Conservation (phyloP, 1,140 invertebrate genomes). For the Drosophila kurseongensis region DNA sequence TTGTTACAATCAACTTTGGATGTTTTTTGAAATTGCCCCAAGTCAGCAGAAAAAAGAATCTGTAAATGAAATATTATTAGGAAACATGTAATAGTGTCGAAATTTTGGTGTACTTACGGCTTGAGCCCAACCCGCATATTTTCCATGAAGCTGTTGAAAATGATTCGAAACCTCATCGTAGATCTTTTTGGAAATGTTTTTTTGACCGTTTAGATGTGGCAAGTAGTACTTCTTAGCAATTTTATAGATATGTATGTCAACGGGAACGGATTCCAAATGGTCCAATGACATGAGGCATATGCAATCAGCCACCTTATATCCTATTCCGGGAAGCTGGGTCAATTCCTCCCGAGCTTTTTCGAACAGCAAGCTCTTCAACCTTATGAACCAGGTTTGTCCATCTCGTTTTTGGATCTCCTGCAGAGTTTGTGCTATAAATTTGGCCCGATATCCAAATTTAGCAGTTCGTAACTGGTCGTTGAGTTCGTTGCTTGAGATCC, state of each 20-base stretch:
- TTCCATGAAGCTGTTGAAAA: slow-evolving; percentile 93
- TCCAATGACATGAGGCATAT: slow-evolving; percentile 98
- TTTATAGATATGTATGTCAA: slow-evolving; percentile 98
- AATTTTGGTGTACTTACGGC: slow-evolving; percentile 87
- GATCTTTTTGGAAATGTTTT: slow-evolving; percentile 92
- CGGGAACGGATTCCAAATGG: slow-evolving; percentile 94
- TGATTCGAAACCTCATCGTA: slow-evolving; percentile 94
- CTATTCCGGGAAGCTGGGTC: slow-evolving; percentile 93
- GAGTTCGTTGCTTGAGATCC: slow-evolving; percentile 84
- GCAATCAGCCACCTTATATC: slow-evolving; percentile 98
- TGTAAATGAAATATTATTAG: background rate
- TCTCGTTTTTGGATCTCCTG: slow-evolving; percentile 88
- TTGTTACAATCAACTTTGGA: background rate
- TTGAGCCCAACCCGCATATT: slow-evolving; percentile 97
- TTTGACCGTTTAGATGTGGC: slow-evolving; percentile 90
- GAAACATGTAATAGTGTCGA: background rate
- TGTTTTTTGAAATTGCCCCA: slow-evolving; percentile 18
- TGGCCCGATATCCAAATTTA: slow-evolving; percentile 97
- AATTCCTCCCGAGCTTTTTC: slow-evolving; percentile 90
- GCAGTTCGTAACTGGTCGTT: slow-evolving; percentile 90
- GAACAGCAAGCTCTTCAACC: slow-evolving; percentile 89
- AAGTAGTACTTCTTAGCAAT: slow-evolving; percentile 93
- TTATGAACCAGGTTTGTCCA: slow-evolving; percentile 89
- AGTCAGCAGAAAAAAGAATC: slow-evolving; percentile 28
- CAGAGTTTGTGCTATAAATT: slow-evolving; percentile 92